phyloP scores from a whole-genome alignment of 2,113 vertebrate genomes.

The Actenoides lindsayi region DNA sequence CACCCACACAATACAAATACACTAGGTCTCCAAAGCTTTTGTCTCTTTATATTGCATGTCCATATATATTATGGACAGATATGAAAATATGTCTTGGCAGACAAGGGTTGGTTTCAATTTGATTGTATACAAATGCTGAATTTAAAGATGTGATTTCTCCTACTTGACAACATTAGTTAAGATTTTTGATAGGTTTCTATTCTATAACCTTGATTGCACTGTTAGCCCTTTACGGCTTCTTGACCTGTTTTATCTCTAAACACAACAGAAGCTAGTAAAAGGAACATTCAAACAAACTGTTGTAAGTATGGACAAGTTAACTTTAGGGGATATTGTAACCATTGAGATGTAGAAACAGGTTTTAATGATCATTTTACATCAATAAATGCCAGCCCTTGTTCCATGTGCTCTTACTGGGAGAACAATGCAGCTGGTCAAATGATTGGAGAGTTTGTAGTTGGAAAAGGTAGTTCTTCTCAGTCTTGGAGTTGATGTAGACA shows the following conservation, averaged over 20 bases:
- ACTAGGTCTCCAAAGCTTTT: not conserved
- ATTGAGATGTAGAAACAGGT: not conserved
- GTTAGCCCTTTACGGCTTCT: not conserved
- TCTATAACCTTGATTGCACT: not conserved
- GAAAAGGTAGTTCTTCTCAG: not conserved
- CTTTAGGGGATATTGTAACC: not conserved
- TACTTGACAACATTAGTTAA: not conserved
- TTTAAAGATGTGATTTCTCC: not conserved
- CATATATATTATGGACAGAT: no score
- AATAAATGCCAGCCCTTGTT: not conserved
- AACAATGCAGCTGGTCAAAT: not conserved
- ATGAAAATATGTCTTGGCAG: not conserved
- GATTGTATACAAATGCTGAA: not conserved
- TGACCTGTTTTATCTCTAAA: not conserved
- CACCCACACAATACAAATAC: not conserved
- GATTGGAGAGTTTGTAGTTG: not conserved
- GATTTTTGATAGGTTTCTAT: not conserved
- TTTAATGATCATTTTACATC: not conserved
- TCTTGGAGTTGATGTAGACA: not conserved
- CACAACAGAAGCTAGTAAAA: not conserved
- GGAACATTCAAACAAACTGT: not conserved
- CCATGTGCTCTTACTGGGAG: not conserved
- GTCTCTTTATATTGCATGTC: fast-evolving
- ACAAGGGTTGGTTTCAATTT: not conserved
- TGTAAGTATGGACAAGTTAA: not conserved